phyloP scores from a whole-genome alignment of 1,140 invertebrate genomes.

The Cydia fagiglandana region DNA sequence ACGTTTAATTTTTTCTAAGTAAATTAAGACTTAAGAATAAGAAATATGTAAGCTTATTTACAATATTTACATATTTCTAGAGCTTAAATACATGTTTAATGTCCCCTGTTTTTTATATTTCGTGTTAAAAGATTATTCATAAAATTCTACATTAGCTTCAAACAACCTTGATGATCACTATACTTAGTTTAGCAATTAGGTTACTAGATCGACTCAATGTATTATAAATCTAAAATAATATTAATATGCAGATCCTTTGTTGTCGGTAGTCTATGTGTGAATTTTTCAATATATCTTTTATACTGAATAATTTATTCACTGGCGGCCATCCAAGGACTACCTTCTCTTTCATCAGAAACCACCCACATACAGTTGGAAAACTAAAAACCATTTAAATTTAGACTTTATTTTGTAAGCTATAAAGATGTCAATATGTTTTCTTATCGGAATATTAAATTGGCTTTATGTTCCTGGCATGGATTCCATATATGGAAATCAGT shows the following conservation, averaged over 20 bases:
- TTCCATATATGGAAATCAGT: slow-evolving; percentile 15
- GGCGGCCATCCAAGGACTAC: slow-evolving; percentile 51
- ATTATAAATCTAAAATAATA: not conserved
- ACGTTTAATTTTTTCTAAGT: no score
- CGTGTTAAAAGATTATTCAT: no score
- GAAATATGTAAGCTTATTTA: no score
- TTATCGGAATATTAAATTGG: not conserved
- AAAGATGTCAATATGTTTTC: not conserved
- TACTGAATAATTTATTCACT: slow-evolving; percentile 51
- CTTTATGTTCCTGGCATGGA: slow-evolving; percentile 3
- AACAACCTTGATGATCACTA: no score
- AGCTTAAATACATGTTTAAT: no score
- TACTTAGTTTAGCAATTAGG: no score
- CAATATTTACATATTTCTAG: no score
- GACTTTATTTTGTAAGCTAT: not conserved
- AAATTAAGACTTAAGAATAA: no score
- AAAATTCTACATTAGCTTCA: no score
- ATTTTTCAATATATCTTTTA: slow-evolving; percentile 40
- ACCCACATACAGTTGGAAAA: not conserved
- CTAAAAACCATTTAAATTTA: not conserved
- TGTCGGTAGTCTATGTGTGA: slow-evolving; percentile 25
- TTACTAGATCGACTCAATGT: not conserved
- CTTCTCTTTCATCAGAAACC: not conserved
- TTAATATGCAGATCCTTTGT: not conserved
- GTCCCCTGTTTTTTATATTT: no score